A percentile compares a stretch with the other conserved stretches of the same genome.
Conservation (phyloP, 2,888 invertebrate species). For the Fragum fragum region DNA sequence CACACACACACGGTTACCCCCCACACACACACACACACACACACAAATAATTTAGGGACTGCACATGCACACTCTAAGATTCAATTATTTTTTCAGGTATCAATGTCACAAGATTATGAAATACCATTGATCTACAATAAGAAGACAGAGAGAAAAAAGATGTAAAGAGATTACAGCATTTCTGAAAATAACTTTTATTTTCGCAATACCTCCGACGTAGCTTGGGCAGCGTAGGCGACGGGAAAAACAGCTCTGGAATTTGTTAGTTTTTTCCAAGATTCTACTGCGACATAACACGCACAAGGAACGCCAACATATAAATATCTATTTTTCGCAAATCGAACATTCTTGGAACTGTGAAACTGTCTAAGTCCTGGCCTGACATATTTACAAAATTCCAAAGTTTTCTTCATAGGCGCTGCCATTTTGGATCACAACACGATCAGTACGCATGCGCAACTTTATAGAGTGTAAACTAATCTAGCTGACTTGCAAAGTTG, state of each 20-base stretch:
- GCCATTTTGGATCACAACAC: constrained; percentile 55
- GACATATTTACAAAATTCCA: constrained; percentile 14
- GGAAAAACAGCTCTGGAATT: constrained; percentile 3
- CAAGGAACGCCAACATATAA: constrained; percentile 59
- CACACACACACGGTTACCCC: too few relatives aligned
- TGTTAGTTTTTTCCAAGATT: constrained; percentile 14
- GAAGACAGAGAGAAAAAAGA: too few relatives aligned
- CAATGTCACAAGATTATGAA: too few relatives aligned
- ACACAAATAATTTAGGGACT: too few relatives aligned
- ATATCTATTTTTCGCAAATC: constrained; percentile 36
- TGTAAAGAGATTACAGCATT: constrained; percentile 10
- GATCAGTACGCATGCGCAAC: constrained; percentile 52
- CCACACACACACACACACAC: too few relatives aligned
- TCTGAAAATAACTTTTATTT: not conserved
- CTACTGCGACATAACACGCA: constrained; percentile 39
- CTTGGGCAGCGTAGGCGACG: not conserved
- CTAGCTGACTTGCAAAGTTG: not conserved
- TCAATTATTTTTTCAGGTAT: too few relatives aligned
- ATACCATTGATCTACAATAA: too few relatives aligned
- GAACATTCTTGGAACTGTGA: constrained; percentile 33
- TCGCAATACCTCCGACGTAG: not conserved
- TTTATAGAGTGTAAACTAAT: constrained; percentile 41
- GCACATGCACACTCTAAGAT: too few relatives aligned
- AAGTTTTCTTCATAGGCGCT: constrained; percentile 44
- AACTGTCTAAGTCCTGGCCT: constrained; percentile 46